These are phyloP conservation scores for Lepus timidus DNA, from an alignment of 2,113 vertebrate species.

Conservation along the genomic window DNA sequence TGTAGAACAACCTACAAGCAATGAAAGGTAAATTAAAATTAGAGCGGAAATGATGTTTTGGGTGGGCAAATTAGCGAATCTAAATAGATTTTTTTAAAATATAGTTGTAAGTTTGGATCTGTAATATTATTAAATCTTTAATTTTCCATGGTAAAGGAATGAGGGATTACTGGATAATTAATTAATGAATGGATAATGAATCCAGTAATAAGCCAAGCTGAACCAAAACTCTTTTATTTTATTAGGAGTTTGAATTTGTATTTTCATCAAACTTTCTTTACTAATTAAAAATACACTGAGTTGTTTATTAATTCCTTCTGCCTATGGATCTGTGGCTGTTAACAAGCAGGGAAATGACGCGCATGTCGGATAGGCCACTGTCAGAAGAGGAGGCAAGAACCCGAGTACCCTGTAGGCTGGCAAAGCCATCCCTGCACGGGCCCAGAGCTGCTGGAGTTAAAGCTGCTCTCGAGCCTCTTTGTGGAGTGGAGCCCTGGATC, in stretches of 20 bases:
- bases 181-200: slow-evolving; percentile 48
- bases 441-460: background rate
- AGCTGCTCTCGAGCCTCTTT: slow-evolving; percentile 59
- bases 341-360: slow-evolving; percentile 3
- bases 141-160: slow-evolving; percentile 47
- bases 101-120: background rate
- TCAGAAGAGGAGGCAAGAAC: slow-evolving; percentile 37
- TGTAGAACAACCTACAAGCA: background rate
- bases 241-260: slow-evolving; percentile 48
- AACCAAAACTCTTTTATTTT: slow-evolving; percentile 58
- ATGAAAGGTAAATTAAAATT: background rate
- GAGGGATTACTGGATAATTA: slow-evolving; percentile 34
- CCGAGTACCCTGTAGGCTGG: background rate
- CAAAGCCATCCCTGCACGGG: slow-evolving; percentile 8
- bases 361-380: background rate
- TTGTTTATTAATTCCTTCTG: slow-evolving; percentile 25
- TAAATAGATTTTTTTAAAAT: background rate
- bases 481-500: background rate
- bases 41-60: background rate
- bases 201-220: slow-evolving; percentile 47
- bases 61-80: slow-evolving; percentile 7
- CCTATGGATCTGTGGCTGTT: background rate
- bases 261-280: slow-evolving; percentile 22
- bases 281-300: slow-evolving; percentile 27
- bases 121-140: slow-evolving; percentile 57